These are phyloP conservation scores for Penaeus japonicus DNA, from an alignment of 1,140 invertebrate genomes.

Conservation along the genomic window DNA sequence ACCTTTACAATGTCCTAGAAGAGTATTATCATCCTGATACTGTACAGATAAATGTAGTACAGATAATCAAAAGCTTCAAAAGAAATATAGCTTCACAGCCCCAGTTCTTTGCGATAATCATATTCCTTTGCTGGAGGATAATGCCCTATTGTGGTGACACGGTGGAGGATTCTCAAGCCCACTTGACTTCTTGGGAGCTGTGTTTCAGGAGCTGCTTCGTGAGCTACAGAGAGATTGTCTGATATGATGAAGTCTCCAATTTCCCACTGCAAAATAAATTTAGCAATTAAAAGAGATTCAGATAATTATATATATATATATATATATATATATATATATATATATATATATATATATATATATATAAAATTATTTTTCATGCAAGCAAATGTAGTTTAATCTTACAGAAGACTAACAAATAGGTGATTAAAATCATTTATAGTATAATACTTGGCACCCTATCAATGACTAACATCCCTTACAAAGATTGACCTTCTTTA, in stretches of 20 bases:
- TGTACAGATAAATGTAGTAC: not conserved
- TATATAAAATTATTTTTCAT: too few relatives aligned
- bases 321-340: too few relatives aligned
- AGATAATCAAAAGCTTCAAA: not conserved
- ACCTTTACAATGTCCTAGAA: not conserved
- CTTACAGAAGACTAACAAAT: too few relatives aligned
- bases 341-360: too few relatives aligned
- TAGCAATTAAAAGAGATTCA: too few relatives aligned
- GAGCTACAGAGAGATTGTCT: constrained; percentile 67
- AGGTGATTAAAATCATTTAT: too few relatives aligned
- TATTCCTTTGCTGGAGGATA: constrained; percentile 61
- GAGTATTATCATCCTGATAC: not conserved
- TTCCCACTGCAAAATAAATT: constrained; percentile 64
- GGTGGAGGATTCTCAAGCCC: constrained; percentile 66
- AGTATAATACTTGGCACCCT: too few relatives aligned
- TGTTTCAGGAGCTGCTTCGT: constrained; percentile 66
- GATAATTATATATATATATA: too few relatives aligned
- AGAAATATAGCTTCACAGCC: not conserved
- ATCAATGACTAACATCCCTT: too few relatives aligned
- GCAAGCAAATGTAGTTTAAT: too few relatives aligned
- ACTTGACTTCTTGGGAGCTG: constrained; percentile 64
- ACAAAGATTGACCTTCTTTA: too few relatives aligned
- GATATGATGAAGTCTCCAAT: constrained; percentile 68
- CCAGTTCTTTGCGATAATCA: constrained; percentile 33
- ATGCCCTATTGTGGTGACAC: constrained; percentile 65